A percentile compares a stretch with the other conserved stretches of the same genome.
These are phyloP conservation scores for Aplidium turbinatum DNA, from an alignment of 23 tunicate genomes.

Conservation along the genomic window DNA sequence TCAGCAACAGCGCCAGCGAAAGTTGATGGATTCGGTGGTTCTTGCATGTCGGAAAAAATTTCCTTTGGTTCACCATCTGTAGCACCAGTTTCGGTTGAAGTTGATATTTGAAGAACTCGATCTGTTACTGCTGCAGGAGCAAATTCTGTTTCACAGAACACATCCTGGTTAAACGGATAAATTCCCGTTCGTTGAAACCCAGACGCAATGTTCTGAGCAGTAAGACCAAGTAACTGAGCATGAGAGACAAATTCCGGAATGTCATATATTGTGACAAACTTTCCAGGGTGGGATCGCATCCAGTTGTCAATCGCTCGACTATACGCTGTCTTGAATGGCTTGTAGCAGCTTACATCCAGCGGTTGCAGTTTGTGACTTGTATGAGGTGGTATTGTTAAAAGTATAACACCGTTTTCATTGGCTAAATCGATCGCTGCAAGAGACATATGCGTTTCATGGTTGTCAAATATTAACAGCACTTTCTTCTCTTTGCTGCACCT, in stretches of 20 bases:
- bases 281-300: conserved; percentile 21
- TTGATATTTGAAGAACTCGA: too few species aligned
- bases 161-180: background rate
- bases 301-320: conserved; percentile 12
- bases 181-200: conserved; percentile 10
- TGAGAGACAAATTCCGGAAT: background rate
- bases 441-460: background rate
- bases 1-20: too few species aligned
- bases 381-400: conserved; percentile 31
- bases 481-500: background rate
- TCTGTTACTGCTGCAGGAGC: conserved; percentile 14
- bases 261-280: conserved; percentile 9
- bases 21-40: too few species aligned
- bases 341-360: conserved; percentile 3
- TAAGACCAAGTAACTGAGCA: background rate
- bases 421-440: conserved; percentile 19
- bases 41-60: too few species aligned
- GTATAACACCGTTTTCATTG: conserved; percentile 20
- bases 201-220: background rate
- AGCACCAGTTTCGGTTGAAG: too few species aligned
- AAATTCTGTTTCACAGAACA: background rate
- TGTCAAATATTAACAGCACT: background rate
- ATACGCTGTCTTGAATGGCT: conserved; percentile 19
- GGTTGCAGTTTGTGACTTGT: conserved; percentile 32
- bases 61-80: too few species aligned